Base-by-base conservation (phyloP, 2,113 vertebrate species). In the Pedionomus torquatus region DNA sequence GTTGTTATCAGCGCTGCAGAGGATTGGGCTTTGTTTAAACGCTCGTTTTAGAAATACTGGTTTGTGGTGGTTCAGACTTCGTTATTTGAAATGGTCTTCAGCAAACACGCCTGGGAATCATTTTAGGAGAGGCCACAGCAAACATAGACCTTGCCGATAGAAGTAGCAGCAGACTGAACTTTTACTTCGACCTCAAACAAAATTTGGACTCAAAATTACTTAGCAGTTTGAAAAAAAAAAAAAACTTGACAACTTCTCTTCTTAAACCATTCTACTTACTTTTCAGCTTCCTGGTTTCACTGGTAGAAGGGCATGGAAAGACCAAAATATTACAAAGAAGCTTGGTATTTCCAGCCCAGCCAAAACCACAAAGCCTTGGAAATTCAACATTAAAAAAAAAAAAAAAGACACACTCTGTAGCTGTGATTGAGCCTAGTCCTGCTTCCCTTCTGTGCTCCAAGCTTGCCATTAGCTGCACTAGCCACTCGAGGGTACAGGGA, bases 331-430 rank as follows among this genome's bases (percentile, higher is more conserved):
- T 89, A 81, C 75, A 81, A 41, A 82, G n/a, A 87, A 91, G 31
- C 48, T 60, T 94, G 89, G 17, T 90, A 92, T 96, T 97, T 96
- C 61, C 41, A 94, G 49, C 55, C 76, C 60, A 61, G 71, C 77
- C 81, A 96, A 97, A 97, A 89, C 91, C 94, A 90, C 83, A 95
- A 78, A 76, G 63, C 81, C 93, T 83, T 93, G 79, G 90, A 92
- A 96, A 95, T 76, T 68, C 64, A 72, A 31, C 74, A 87, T 89
- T 43, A 61, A 69, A 76, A 87, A 89, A 41, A 24, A 18, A 18
- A 65, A 74, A 72, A 87, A 84, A 41, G 19, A 0, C 16, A 19
- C 44, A 19, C 5, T 17, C 5, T 11, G 0, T 60, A 55, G 55
- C 68, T 85, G 54, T 94, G 63, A 37, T 19, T 96, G 77, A 83